A percentile compares a stretch with the other conserved stretches of the same genome.
Evolutionary conservation across 2,797 vertebrate species (phyloP).

Genomic region (Aotus griseimembra): DNA sequence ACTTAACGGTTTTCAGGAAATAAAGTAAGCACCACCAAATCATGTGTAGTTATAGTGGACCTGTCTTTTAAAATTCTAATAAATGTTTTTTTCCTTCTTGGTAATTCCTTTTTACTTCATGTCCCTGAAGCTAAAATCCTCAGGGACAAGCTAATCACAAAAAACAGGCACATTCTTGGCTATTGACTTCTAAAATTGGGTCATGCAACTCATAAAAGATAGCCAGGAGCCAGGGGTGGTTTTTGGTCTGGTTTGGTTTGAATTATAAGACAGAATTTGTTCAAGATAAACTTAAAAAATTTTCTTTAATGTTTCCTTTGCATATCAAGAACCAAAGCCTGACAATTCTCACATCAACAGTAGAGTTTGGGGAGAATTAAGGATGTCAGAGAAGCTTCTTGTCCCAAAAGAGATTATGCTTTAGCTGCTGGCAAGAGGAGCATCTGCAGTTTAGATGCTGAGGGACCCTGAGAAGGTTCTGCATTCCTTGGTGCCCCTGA

Average conservation of each 20-base stretch:
- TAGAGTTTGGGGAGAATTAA: background rate
- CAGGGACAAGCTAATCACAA: background rate
- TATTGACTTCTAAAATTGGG: background rate
- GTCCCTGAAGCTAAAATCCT: background rate
- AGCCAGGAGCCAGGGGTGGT: background rate
- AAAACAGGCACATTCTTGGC: conserved; percentile 36
- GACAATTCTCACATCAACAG: background rate
- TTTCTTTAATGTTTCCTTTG: background rate
- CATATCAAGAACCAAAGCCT: background rate
- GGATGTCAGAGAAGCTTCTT: background rate
- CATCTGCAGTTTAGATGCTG: background rate
- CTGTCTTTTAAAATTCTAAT: conserved; percentile 20
- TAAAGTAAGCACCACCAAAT: conserved; percentile 22
- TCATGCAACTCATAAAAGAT: background rate
- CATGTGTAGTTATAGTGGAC: background rate
- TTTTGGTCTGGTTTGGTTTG: conserved; percentile 12
- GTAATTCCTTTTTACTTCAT: background rate
- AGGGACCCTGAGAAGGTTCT: background rate
- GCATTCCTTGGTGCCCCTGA: background rate
- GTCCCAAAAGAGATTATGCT: background rate
- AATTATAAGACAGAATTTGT: background rate
- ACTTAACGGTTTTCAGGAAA: conserved; percentile 27
- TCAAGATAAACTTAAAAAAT: background rate
- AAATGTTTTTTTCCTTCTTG: conserved; percentile 16
- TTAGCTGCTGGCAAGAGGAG: background rate